Base-by-base conservation (phyloP, 1,140 invertebrate species). In the Drosophila rhopaloa region DNA sequence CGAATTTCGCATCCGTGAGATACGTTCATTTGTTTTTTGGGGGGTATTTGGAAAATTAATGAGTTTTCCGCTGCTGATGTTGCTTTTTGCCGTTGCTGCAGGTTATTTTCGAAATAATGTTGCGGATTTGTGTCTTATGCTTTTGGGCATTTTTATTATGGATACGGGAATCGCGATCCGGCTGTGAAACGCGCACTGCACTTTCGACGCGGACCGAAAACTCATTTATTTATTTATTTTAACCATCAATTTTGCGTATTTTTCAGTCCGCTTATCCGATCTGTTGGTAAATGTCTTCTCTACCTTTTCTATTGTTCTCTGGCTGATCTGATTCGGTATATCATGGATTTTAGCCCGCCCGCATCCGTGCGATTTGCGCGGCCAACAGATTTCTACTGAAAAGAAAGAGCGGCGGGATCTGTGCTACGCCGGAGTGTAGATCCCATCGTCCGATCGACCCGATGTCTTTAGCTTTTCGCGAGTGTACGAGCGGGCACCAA, bases 331-430 rank as follows among this genome's bases (percentile, higher is more conserved):
- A 59, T 41, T 56, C 35, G 66, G 46, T 50, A 63, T 62, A 61
- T 68, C 41, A 56, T 62, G 47, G 58, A 79, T 61, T 47, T 71
- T 24, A 10, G 50, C 35, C 63, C 50, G 67, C 16, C 38, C 57
- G 58, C 50, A 77, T 60, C 60, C 76, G 75, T 67, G 76, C 80
- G 79, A 89, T 83, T 88, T 88, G 76, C 63, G 67, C 84, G 83
- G 74, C 84, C 68, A 80, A 88, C 80, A 72, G 68, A 80, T 74
- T 83, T 88, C 76, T 89, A 88, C 83, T 88, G 81, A 88, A 79
- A 35, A 35, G 48, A 9, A 51, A 77, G 48, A 68, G 66, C 50
- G 10, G 60, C 11, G 40, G 75, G 68, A 80, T 80, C 73, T 80
- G 73, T 84, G 41, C 81, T 76, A 79, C 76, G 66, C 50, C 67